phyloP scores from a whole-genome alignment of 1,140 invertebrate genomes.

The Chelonus insularis region DNA sequence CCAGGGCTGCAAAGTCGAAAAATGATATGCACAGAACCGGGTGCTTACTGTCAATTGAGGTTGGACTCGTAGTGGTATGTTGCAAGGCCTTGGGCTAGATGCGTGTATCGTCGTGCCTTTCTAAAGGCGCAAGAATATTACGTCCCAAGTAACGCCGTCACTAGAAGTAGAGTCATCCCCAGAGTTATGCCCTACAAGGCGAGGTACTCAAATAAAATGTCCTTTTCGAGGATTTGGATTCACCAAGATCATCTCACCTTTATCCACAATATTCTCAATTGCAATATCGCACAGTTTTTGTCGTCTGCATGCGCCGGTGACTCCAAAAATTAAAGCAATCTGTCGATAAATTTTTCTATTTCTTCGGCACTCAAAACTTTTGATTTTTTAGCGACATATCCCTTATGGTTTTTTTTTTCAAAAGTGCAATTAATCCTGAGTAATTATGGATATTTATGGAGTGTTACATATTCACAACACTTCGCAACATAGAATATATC shows the following conservation, averaged over 20 bases:
- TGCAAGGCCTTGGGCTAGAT: too few species aligned
- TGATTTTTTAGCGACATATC: background rate
- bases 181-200: too few species aligned
- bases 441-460: constrained; percentile 11
- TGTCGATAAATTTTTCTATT: background rate
- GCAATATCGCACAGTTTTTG: background rate
- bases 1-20: too few species aligned
- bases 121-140: too few species aligned
- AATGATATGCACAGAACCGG: too few species aligned
- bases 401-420: constrained; percentile 8
- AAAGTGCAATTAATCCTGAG: background rate
- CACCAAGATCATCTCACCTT: background rate
- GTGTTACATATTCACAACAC: background rate
- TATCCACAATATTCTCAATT: background rate
- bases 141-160: too few species aligned
- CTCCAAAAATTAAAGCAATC: background rate
- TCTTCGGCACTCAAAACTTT: background rate
- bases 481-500: constrained; percentile 17
- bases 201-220: too few species aligned
- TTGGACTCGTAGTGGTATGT: too few species aligned
- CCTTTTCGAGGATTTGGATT: background rate
- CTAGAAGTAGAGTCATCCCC: too few species aligned
- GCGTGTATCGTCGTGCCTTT: too few species aligned
- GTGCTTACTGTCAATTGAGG: too few species aligned
- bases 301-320: background rate